Evolutionary conservation across 2,113 vertebrate species (phyloP), one percentile per base, ranked within the genome.

Genomic region (Uria lomvia): DNA sequence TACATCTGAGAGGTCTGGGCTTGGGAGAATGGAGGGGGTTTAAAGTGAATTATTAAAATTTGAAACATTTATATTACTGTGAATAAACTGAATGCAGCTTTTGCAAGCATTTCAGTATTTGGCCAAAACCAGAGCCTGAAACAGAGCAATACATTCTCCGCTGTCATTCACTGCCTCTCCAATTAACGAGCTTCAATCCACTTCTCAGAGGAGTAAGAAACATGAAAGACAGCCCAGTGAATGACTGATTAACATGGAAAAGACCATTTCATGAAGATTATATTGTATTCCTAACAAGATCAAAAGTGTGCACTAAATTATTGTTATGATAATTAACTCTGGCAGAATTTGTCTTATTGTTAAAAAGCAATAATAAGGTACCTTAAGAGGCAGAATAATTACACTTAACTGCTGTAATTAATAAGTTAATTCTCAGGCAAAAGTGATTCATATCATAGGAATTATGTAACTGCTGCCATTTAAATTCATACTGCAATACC

Each of bases 341-440:
- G 77, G 73, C 94, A 93, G 93, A 97, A 95, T 96, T 95, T 94
- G 92, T 97, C 97, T 96, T 97, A 91, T 77, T 96, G 86, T 94
- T 97, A 92, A 97, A 97, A 97, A 95, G 96, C 94, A 98, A 95
- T 97, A 97, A 97, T 97, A 97, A 97, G 84, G 96, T 83, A 95
- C 70, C 85, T 95, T 88, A 97, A 97, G 92, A 97, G 86, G 95
- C 92, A 96, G 92, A 96, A 97, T 98, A 98, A 98, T 98, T 98
- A 98, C 79, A 94, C 59, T 96, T 98, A 98, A 98, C 94, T 96
- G 91, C 92, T 97, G 63, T 97, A 98, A 98, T 98, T 98, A 98
- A 96, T 97, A 97, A 98, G 97, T 97, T 97, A 98, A 97, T 97
- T 97, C 96, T 97, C 93, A 94, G 55, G 94, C 68, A 96, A 94